Evolutionary conservation across 2,797 vertebrate species (phyloP).

Genomic region (Strix occidentalis): DNA sequence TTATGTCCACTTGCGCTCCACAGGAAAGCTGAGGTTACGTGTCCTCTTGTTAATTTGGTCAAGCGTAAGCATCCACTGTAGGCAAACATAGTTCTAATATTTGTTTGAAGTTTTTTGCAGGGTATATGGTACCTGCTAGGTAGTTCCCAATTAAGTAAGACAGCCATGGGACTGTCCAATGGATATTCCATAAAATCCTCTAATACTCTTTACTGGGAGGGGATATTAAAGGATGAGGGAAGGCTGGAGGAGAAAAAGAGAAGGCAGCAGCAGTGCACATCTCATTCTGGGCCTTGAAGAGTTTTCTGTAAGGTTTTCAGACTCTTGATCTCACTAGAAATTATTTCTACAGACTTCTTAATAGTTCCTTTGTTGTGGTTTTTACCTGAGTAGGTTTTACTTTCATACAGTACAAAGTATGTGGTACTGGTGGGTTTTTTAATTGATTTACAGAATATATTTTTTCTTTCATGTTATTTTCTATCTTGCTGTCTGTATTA

Average conservation of each 20-base stretch:
- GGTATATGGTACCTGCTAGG: not conserved
- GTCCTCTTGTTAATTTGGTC: not conserved
- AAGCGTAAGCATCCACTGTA: not conserved
- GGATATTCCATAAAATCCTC: not conserved
- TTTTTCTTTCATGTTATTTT: not conserved
- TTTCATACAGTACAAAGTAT: not conserved
- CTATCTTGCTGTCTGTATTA: not conserved
- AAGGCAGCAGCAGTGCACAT: not conserved
- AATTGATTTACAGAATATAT: not conserved
- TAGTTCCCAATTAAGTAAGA: not conserved
- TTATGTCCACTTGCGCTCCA: not conserved
- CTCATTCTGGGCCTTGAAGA: not conserved
- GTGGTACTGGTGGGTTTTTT: not conserved
- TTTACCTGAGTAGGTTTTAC: not conserved
- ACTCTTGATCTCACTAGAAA: not conserved
- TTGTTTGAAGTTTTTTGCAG: not conserved
- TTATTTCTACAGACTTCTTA: not conserved
- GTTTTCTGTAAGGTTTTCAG: not conserved
- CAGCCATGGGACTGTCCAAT: not conserved
- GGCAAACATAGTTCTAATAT: not conserved
- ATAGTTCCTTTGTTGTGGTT: not conserved
- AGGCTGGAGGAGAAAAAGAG: not conserved
- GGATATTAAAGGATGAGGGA: not conserved
- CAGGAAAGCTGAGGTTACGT: not conserved
- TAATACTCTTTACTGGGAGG: not conserved